A percentile compares a stretch with the other conserved stretches of the same genome.
These are phyloP conservation scores for Andrena chrysosceles DNA, from an alignment of 2,888 invertebrate species.

Conservation along the genomic window DNA sequence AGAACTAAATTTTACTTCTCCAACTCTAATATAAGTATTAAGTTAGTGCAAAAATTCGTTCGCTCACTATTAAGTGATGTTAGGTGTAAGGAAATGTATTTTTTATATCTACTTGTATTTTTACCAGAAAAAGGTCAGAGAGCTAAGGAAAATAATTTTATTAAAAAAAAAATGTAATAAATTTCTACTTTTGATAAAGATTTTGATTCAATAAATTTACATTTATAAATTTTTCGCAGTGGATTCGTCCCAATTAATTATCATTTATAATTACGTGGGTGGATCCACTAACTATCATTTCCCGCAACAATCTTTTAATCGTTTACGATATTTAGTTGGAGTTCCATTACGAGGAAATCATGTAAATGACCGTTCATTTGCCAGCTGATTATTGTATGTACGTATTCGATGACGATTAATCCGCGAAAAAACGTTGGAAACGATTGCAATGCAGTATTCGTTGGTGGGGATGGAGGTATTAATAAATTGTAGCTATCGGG, in stretches of 20 bases:
- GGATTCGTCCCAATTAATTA: background rate
- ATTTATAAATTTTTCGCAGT: background rate
- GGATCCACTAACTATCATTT: background rate
- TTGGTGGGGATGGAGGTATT: conserved; percentile 8
- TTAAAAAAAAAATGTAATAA: no score
- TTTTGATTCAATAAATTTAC: background rate
- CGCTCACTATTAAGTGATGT: no score
- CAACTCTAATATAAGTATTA: no score
- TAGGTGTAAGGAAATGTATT: no score
- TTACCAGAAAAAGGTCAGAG: no score
- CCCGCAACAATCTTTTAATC: background rate
- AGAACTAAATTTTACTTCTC: no score
- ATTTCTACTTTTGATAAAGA: no score
- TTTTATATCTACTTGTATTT: no score
- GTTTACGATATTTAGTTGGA: background rate
- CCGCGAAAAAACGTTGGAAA: background rate
- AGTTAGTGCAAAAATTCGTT: no score
- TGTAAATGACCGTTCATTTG: background rate
- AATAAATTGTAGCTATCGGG: conserved; percentile 43
- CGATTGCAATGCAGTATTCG: conserved; percentile 2
- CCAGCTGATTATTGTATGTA: background rate
- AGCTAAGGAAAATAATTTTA: no score
- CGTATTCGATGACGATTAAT: background rate
- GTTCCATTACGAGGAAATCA: background rate
- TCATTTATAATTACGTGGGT: background rate